Evolutionary conservation across 2,888 invertebrate species (phyloP), one percentile per base, ranked within the genome.

Genomic region (Andrena dorsata): DNA sequence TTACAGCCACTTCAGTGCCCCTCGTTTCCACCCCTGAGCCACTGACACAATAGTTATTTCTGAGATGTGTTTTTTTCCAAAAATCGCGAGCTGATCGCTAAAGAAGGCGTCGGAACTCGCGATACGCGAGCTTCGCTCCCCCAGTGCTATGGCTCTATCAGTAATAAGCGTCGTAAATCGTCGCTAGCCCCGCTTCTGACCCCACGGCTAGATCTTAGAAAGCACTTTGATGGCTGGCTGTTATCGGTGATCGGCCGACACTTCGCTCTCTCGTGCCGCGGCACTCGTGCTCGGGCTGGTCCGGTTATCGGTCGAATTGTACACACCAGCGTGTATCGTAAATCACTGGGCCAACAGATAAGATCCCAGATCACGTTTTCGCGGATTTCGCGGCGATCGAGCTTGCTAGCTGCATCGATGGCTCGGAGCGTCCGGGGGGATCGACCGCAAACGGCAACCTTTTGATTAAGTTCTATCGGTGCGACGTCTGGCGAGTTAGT

Each of bases 311-410:
- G 51, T 74, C 53, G 60, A 79, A 77, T 79, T 79, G 71, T 75
- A 65, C 60, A 26, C 53, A 49, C 66, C 41, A 26, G 35, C 63
- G 53, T n/a, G 26, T 77, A 82, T 86, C 87, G 76, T 87, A 86
- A 87, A 87, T 87, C 87, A 84, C 86, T 70, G 73, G 63, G 60
- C 35, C 26, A 64, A 10, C 30, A 61, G 87, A 87, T 87, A 86
- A 87, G 78, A 86, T 87, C 87, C 72, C 32, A 16, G 82, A 87
- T 87, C 86, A 86, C 87, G 87, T 87, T 87, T 86, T 82, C 78
- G 56, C 56, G 84, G 41, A 82, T 87, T 87, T 86, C 23, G 82
- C 81, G 69, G 32, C 58, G 73, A 72, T 71, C 73, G 53, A 4
- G 13, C 26, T 8, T 10, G 64, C 51, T n/a, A 7, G 10, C 16